These are phyloP conservation scores for Mythimna lalbum DNA, from an alignment of 2,888 invertebrate genomes.

Conservation along the genomic window DNA sequence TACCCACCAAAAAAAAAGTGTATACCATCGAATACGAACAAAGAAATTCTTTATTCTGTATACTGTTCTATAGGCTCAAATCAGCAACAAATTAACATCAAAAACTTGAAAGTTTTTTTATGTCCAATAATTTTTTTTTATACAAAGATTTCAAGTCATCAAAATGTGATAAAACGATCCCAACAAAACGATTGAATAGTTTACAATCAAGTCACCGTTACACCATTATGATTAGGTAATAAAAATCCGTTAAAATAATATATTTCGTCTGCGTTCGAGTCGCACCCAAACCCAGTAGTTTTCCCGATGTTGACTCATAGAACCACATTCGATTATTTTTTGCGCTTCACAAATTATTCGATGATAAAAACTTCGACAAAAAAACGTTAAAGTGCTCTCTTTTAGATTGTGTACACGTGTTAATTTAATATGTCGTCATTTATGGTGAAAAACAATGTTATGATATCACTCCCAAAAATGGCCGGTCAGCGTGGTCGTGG, in stretches of 20 bases:
- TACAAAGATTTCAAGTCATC: constrained; percentile 4
- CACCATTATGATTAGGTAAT: constrained; percentile 42
- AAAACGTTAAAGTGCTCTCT: constrained; percentile 76
- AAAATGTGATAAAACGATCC: constrained; percentile 28
- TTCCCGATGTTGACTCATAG: constrained; percentile 68
- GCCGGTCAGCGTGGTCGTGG: constrained; percentile 59
- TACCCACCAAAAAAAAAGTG: too few species aligned
- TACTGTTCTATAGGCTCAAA: constrained; percentile 1
- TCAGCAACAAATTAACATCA: background rate
- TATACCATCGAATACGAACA: too few species aligned
- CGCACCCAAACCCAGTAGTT: constrained; percentile 57
- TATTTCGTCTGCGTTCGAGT: constrained; percentile 45
- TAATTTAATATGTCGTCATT: constrained; percentile 81
- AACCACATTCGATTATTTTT: constrained; percentile 67
- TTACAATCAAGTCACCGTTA: constrained; percentile 44
- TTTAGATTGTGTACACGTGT: constrained; percentile 81
- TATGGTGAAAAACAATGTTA: constrained; percentile 77
- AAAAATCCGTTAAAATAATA: constrained; percentile 54
- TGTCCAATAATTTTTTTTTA: constrained; percentile 9
- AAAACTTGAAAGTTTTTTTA: constrained; percentile 2
- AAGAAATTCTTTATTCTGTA: too few species aligned
- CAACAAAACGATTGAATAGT: constrained; percentile 12
- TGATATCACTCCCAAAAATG: constrained; percentile 81
- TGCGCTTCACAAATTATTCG: constrained; percentile 64
- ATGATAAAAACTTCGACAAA: constrained; percentile 68